Evolutionary conservation across 2,888 invertebrate species (phyloP).

Genomic region (Lasioglossum marginatum): DNA sequence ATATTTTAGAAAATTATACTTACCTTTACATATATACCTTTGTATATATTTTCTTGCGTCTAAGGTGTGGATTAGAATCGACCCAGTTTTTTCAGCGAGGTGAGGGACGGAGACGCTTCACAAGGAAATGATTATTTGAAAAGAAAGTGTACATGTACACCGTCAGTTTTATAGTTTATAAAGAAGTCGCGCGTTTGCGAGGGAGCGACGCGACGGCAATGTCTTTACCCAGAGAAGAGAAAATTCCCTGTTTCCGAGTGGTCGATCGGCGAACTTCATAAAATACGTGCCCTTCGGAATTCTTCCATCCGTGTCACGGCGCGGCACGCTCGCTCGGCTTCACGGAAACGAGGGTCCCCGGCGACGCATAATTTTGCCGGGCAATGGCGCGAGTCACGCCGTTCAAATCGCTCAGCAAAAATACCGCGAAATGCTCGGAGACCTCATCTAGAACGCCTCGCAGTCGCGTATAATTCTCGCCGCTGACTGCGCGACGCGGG

Average conservation of each 20-base stretch:
- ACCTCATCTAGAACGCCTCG: conserved; percentile 27
- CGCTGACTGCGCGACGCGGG: conserved; percentile 3
- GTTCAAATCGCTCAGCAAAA: conserved; percentile 72
- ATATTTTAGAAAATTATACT: background rate
- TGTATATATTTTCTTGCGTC: background rate
- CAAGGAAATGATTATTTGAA: background rate
- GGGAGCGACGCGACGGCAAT: background rate
- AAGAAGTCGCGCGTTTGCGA: background rate
- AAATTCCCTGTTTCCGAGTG: conserved; percentile 24
- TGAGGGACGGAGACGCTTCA: background rate
- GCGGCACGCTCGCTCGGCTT: conserved; percentile 64
- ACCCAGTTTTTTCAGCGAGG: background rate
- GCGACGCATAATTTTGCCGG: conserved; percentile 70
- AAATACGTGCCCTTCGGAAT: conserved; percentile 60
- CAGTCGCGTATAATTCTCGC: conserved; percentile 51
- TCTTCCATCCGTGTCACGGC: conserved; percentile 61
- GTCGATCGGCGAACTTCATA: conserved; percentile 53
- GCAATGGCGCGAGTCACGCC: conserved; percentile 70
- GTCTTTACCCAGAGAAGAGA: background rate
- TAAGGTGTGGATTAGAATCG: background rate
- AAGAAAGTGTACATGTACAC: background rate
- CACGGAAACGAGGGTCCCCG: conserved; percentile 69
- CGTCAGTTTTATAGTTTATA: conserved; percentile 3
- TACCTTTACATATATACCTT: background rate
- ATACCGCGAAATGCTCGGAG: conserved; percentile 60